phyloP scores from a whole-genome alignment of 2,888 invertebrate genomes.

The Philereme transversata region DNA sequence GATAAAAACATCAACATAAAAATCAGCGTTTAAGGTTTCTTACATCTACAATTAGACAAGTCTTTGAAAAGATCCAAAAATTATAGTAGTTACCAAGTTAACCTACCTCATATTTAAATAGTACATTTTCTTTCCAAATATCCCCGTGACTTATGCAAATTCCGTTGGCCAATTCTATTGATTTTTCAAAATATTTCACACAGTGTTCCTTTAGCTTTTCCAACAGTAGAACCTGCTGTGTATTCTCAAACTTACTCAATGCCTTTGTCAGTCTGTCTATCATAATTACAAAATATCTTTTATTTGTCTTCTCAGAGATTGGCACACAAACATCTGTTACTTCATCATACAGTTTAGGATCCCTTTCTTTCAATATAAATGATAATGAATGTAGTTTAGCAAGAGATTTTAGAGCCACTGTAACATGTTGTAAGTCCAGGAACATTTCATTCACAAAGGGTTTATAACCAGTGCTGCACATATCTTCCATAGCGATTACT shows the following conservation, averaged over 20 bases:
- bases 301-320: conserved; percentile 54
- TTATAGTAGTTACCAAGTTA: neutral
- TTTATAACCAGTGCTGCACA: conserved; percentile 58
- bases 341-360: conserved; percentile 49
- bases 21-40: no score
- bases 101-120: conserved; percentile 69
- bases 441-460: conserved; percentile 56
- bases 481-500: conserved; percentile 65
- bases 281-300: conserved; percentile 65
- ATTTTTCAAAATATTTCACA: conserved; percentile 48
- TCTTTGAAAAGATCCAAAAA: no score
- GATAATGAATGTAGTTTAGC: conserved; percentile 71
- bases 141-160: conserved; percentile 74
- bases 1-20: no score
- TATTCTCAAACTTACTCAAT: conserved; percentile 52
- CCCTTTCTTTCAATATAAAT: conserved; percentile 55
- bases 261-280: conserved; percentile 67
- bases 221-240: conserved; percentile 54
- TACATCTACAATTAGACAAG: no score
- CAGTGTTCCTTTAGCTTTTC: conserved; percentile 53
- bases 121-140: conserved; percentile 77
- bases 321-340: conserved; percentile 59
- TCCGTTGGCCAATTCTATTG: conserved; percentile 44
- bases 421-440: conserved; percentile 63
- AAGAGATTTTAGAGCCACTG: conserved; percentile 56